phyloP scores from a whole-genome alignment of 2,888 invertebrate species.

The Stenoptilia bipunctidactyla region DNA sequence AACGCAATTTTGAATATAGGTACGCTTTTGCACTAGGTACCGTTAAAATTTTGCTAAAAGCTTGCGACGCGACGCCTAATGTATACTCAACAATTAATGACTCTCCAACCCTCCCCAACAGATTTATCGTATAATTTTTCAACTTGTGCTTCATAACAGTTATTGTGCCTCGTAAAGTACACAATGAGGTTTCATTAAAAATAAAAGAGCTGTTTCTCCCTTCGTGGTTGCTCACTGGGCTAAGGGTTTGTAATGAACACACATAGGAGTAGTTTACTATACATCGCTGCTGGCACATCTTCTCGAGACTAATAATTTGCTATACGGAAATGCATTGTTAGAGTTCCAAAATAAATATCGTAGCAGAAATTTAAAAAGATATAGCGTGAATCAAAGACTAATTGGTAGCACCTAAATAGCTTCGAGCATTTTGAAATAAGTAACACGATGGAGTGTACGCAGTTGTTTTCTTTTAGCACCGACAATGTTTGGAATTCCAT shows the following conservation, averaged over 20 bases:
- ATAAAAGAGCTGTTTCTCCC: conserved; percentile 24
- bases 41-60: too few relatives aligned
- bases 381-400: too few relatives aligned
- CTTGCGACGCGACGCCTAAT: background rate
- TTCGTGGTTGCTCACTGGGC: conserved; percentile 7
- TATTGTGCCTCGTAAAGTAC: conserved; percentile 28
- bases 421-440: conserved; percentile 13
- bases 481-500: conserved; percentile 52
- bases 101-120: conserved; percentile 13
- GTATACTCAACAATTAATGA: conserved; percentile 8
- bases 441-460: background rate
- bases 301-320: too few relatives aligned
- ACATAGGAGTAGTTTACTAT: too few relatives aligned
- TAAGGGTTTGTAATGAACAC: background rate
- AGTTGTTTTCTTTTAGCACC: conserved; percentile 44
- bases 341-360: too few relatives aligned
- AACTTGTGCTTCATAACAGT: conserved; percentile 15
- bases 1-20: too few relatives aligned
- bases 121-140: conserved; percentile 15
- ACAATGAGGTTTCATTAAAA: conserved; percentile 33
- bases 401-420: background rate
- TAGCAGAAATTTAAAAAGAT: too few relatives aligned
- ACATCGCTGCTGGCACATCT: too few relatives aligned
- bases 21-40: too few relatives aligned
- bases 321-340: too few relatives aligned